Evolutionary conservation across 2,888 invertebrate species (phyloP).

Genomic region (Didymodactylos carnosus): DNA sequence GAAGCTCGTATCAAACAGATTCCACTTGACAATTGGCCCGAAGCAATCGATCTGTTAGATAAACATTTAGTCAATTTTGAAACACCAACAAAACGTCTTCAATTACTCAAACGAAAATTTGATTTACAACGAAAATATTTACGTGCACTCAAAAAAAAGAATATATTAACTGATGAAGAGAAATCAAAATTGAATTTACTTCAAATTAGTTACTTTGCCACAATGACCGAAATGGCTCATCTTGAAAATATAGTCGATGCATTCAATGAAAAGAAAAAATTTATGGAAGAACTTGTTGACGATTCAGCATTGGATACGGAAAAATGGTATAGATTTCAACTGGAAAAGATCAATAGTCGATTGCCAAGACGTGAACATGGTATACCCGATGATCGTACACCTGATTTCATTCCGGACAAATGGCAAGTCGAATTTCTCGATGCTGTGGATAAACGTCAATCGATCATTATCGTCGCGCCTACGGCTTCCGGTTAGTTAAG

Average conservation of each 20-base stretch:
- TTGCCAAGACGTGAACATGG: background rate
- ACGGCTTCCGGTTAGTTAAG: slow-evolving; percentile 2
- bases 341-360: background rate
- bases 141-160: background rate
- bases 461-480: slow-evolving; percentile 13
- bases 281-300: background rate
- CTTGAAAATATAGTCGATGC: background rate
- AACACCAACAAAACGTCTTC: background rate
- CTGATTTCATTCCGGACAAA: slow-evolving; percentile 6
- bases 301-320: background rate
- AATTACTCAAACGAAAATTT: background rate
- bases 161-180: background rate
- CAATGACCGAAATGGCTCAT: background rate
- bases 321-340: background rate
- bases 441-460: slow-evolving; percentile 13
- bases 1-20: background rate
- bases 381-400: background rate
- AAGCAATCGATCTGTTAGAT: background rate
- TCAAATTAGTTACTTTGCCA: background rate
- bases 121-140: background rate
- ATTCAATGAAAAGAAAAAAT: background rate
- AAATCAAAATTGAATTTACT: background rate
- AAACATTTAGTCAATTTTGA: background rate
- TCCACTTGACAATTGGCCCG: background rate
- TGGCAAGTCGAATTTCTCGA: slow-evolving; percentile 14